phyloP scores from a whole-genome alignment of 2,888 invertebrate genomes.

The Drosophila kuntzei region DNA sequence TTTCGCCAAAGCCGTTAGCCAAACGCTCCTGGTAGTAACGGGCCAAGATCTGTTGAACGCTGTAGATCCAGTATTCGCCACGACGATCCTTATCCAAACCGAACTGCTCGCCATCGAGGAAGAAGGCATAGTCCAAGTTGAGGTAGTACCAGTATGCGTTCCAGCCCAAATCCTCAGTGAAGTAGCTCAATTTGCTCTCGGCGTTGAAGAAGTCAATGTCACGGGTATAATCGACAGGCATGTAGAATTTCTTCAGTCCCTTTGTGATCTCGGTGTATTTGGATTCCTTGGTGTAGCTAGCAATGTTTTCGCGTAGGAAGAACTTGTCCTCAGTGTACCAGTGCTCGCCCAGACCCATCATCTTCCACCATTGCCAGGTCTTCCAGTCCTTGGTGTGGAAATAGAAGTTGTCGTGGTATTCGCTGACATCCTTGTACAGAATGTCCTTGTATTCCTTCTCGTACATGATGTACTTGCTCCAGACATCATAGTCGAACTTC shows the following conservation, averaged over 20 bases:
- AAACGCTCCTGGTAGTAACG: slow-evolving; percentile 90
- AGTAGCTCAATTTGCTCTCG: slow-evolving; percentile 88
- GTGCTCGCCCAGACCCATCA: slow-evolving; percentile 79
- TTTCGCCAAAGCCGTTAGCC: slow-evolving; percentile 88
- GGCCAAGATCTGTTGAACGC: slow-evolving; percentile 89
- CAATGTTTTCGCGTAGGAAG: slow-evolving; percentile 75
- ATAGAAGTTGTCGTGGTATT: slow-evolving; percentile 62
- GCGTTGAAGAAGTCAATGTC: slow-evolving; percentile 86
- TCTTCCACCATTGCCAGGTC: slow-evolving; percentile 81
- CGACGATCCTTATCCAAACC: slow-evolving; percentile 87
- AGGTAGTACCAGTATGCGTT: slow-evolving; percentile 89
- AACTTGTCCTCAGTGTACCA: slow-evolving; percentile 74
- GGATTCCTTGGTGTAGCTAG: slow-evolving; percentile 66
- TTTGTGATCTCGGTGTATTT: slow-evolving; percentile 65
- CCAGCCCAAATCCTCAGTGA: slow-evolving; percentile 90
- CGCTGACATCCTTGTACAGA: slow-evolving; percentile 77
- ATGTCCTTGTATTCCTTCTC: slow-evolving; percentile 85
- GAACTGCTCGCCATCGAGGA: slow-evolving; percentile 87
- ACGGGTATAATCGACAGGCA: slow-evolving; percentile 88
- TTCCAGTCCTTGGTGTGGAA: slow-evolving; percentile 81
- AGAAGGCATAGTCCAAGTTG: slow-evolving; percentile 88
- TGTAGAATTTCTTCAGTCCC: slow-evolving; percentile 74
- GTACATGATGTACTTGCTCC: slow-evolving; percentile 78
- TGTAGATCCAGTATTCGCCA: slow-evolving; percentile 89
- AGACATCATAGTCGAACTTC: slow-evolving; percentile 85